Conservation (phyloP, 2,113 vertebrate genomes). For the Aphyosemion australe region DNA sequence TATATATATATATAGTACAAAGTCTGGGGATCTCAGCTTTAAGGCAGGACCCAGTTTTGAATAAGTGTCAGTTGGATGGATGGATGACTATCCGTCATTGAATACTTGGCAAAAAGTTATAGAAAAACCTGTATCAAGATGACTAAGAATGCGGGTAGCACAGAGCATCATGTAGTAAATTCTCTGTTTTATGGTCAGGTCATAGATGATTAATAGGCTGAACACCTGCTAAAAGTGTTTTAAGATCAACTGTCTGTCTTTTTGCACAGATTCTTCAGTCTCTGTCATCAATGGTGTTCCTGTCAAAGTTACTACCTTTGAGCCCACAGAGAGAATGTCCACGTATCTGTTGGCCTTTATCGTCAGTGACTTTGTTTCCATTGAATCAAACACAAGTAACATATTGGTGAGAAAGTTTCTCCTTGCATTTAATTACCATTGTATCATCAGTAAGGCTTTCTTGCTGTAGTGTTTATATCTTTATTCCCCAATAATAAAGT, state of each 20-base stretch:
- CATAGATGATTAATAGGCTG: conserved; percentile 20
- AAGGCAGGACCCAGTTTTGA: too few species aligned
- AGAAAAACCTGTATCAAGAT: neutral
- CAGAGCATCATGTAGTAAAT: neutral
- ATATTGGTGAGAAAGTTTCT: conserved; percentile 73
- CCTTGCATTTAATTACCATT: too few species aligned
- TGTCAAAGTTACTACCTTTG: conserved; percentile 75
- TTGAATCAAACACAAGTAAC: rapidly evolving
- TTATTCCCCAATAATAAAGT: too few species aligned
- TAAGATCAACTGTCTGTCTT: conserved; percentile 3
- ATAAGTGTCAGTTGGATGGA: too few species aligned
- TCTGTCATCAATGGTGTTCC: rapidly evolving
- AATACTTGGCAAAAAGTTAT: too few species aligned
- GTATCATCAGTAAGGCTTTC: too few species aligned
- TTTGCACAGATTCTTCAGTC: conserved; percentile 40
- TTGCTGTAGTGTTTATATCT: too few species aligned
- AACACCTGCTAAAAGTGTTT: conserved; percentile 6
- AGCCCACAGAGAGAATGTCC: conserved; percentile 86
- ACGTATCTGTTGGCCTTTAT: conserved; percentile 93
- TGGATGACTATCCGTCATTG: too few species aligned
- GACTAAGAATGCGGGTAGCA: too few species aligned
- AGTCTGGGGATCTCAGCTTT: too few species aligned
- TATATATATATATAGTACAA: too few species aligned
- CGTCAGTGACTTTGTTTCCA: conserved; percentile 76
- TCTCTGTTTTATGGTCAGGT: neutral